phyloP scores from a whole-genome alignment of 1,140 invertebrate genomes.

The Caenorhabditis tropicalis region DNA sequence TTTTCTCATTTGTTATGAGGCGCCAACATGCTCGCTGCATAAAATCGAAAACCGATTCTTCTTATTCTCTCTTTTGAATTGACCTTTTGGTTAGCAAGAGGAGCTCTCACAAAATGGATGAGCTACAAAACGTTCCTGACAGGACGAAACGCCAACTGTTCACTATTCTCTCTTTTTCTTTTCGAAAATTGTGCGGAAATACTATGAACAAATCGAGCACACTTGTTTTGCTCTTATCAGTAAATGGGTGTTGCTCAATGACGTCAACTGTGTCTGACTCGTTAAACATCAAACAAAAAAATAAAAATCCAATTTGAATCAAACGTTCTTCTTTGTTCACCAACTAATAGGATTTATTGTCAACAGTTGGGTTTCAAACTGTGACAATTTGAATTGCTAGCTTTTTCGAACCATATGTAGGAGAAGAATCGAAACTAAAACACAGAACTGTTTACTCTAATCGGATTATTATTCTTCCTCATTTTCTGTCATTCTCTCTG shows the following conservation, averaged over 20 bases:
- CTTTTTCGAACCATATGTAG: too few relatives aligned
- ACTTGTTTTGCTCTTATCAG: background rate
- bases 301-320: background rate
- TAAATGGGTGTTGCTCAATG: background rate
- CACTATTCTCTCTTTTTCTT: background rate
- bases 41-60: background rate
- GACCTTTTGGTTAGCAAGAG: background rate
- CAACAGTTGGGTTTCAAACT: background rate
- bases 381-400: too few relatives aligned
- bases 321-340: background rate
- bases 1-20: background rate
- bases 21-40: background rate
- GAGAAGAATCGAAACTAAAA: background rate
- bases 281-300: background rate
- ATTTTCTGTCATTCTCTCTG: too few relatives aligned
- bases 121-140: constrained; percentile 21
- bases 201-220: background rate
- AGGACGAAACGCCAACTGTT: background rate
- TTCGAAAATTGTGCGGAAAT: background rate
- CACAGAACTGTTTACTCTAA: background rate
- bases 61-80: background rate
- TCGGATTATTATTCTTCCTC: background rate
- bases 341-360: background rate
- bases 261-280: background rate
- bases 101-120: background rate